These are phyloP conservation scores for Riparia riparia DNA, from an alignment of 2,113 vertebrate species.

Conservation along the genomic window DNA sequence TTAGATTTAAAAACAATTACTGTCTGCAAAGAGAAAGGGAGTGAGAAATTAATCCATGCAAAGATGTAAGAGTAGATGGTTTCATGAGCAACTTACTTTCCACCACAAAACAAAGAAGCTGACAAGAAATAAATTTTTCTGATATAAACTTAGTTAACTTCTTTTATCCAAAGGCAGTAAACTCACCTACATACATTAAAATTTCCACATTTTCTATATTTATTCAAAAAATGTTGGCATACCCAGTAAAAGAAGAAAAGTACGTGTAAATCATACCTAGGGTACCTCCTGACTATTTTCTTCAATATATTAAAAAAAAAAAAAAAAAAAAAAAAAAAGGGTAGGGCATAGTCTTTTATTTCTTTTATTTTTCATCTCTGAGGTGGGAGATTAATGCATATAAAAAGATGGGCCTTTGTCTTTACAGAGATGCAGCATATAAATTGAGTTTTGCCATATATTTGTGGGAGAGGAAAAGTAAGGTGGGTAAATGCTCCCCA, in stretches of 20 bases:
- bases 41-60: constrained; percentile 46
- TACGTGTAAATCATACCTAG: background rate
- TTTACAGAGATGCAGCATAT: background rate
- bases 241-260: constrained; percentile 18
- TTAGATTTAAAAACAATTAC: constrained; percentile 15
- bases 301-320: background rate
- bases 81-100: constrained; percentile 26
- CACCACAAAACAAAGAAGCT: constrained; percentile 29
- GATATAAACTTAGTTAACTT: constrained; percentile 12
- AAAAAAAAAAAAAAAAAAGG: background rate
- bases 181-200: background rate
- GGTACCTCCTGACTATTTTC: background rate
- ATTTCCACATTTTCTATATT: constrained; percentile 34
- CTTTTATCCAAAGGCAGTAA: constrained; percentile 12
- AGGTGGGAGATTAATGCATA: background rate
- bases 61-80: constrained; percentile 4
- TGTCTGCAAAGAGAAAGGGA: background rate
- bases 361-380: background rate
- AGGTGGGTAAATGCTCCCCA: background rate
- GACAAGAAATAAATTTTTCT: constrained; percentile 44
- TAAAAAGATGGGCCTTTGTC: background rate
- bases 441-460: background rate
- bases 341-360: background rate
- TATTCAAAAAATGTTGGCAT: background rate
- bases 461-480: background rate